phyloP scores from a whole-genome alignment of 2,113 vertebrate genomes.

The Antigone vipio region DNA sequence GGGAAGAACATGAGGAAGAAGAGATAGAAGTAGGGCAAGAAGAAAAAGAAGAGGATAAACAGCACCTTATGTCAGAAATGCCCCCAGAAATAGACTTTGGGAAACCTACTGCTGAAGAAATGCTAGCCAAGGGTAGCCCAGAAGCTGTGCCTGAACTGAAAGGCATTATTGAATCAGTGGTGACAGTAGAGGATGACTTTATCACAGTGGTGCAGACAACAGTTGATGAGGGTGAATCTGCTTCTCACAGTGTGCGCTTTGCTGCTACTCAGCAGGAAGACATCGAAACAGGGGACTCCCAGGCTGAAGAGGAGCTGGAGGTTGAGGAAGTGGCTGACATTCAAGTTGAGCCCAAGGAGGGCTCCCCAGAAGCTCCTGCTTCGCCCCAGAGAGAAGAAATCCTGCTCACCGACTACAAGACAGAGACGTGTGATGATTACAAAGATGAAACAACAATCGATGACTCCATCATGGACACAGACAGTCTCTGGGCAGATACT shows the following conservation, averaged over 20 bases:
- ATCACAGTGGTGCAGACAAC: conserved; percentile 96
- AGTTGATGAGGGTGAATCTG: conserved; percentile 88
- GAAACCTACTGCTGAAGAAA: conserved; percentile 22
- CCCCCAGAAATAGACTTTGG: conserved; percentile 61
- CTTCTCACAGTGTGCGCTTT: conserved; percentile 92
- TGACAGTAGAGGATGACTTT: conserved; percentile 96
- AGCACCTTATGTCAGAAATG: conserved; percentile 67
- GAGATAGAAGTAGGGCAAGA: conserved; percentile 68
- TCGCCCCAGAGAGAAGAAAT: conserved; percentile 77
- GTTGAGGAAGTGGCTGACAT: conserved; percentile 71
- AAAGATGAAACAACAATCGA: conserved; percentile 97
- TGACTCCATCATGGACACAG: conserved; percentile 93
- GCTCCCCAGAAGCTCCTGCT: conserved; percentile 77
- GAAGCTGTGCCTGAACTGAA: conserved; percentile 71
- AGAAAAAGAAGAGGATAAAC: conserved; percentile 67
- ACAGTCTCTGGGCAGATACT: conserved; percentile 98
- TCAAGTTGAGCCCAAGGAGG: conserved; percentile 81
- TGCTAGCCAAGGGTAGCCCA: conserved; percentile 49
- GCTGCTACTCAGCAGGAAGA: conserved; percentile 81
- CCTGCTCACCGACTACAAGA: conserved; percentile 82
- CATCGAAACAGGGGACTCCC: conserved; percentile 63
- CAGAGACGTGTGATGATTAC: conserved; percentile 91
- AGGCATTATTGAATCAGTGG: conserved; percentile 91
- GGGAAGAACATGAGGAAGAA: conserved; percentile 41
- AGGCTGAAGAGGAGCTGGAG: conserved; percentile 71